These are phyloP conservation scores for Alligator sinensis DNA, from an alignment of 2,113 vertebrate species.

Conservation along the genomic window DNA sequence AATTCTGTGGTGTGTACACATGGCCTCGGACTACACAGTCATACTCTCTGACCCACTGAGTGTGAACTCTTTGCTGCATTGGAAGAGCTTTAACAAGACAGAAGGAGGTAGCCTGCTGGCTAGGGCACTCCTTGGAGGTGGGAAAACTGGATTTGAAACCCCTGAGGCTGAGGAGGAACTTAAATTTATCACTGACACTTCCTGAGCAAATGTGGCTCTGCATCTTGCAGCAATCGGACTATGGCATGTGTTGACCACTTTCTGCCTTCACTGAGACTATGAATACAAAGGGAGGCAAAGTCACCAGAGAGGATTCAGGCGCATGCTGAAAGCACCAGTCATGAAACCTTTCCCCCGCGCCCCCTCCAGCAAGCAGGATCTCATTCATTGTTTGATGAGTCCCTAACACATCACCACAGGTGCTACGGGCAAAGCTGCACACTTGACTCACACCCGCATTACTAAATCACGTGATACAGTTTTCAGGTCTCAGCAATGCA, in stretches of 20 bases:
- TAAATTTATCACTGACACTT: no score
- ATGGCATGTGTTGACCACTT: background rate
- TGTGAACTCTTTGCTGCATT: no score
- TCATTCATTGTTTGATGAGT: background rate
- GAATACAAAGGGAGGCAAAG: accelerated
- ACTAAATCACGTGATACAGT: background rate
- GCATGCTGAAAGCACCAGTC: background rate
- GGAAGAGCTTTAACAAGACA: no score
- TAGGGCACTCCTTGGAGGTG: no score
- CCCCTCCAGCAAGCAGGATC: background rate
- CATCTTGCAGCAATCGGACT: background rate
- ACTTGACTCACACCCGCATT: no score
- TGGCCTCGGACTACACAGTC: no score
- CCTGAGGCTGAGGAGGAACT: no score
- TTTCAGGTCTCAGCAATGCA: background rate
- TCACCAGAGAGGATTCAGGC: background rate
- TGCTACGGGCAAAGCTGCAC: background rate
- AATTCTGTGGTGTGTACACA: no score
- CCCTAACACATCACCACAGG: background rate
- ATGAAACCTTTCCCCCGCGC: no score
- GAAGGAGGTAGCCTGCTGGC: no score
- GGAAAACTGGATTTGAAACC: no score
- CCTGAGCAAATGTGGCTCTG: background rate
- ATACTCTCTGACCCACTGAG: no score
- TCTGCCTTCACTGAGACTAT: background rate